These are phyloP conservation scores for Macrotus californicus DNA, from an alignment of 2,113 vertebrate species.

Conservation along the genomic window DNA sequence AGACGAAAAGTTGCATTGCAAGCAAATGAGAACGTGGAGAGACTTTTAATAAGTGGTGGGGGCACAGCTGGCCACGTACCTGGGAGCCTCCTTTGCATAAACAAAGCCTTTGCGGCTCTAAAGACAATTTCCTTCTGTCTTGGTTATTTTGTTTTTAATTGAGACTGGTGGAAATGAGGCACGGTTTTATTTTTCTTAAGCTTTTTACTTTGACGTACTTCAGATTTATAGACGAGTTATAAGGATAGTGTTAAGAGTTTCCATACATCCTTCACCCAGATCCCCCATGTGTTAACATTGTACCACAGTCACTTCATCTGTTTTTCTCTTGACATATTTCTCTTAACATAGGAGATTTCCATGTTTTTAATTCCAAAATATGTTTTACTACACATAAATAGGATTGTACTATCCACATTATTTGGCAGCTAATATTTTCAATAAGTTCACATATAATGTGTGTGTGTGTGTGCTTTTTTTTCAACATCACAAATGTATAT, in stretches of 20 bases:
- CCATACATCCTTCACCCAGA: background rate
- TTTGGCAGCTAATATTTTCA: background rate
- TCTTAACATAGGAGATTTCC: background rate
- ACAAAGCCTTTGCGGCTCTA: background rate
- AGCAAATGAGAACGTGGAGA: background rate
- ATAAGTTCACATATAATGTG: no score
- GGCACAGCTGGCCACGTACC: background rate
- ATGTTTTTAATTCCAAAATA: background rate
- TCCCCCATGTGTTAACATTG: background rate
- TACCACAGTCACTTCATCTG: background rate
- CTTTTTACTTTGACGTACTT: background rate
- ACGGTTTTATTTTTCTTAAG: background rate
- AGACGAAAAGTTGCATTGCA: background rate
- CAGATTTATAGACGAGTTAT: background rate
- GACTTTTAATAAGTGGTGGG: background rate
- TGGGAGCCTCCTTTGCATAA: background rate
- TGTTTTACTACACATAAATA: background rate
- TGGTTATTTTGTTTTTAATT: background rate
- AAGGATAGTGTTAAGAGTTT: background rate
- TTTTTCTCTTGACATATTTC: background rate
- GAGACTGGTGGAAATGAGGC: background rate
- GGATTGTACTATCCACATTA: background rate
- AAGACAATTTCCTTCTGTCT: background rate
- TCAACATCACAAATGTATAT: background rate
- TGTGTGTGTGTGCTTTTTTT: background rate